Conservation (phyloP, 2,113 vertebrate species). For the Trachemys scripta region DNA sequence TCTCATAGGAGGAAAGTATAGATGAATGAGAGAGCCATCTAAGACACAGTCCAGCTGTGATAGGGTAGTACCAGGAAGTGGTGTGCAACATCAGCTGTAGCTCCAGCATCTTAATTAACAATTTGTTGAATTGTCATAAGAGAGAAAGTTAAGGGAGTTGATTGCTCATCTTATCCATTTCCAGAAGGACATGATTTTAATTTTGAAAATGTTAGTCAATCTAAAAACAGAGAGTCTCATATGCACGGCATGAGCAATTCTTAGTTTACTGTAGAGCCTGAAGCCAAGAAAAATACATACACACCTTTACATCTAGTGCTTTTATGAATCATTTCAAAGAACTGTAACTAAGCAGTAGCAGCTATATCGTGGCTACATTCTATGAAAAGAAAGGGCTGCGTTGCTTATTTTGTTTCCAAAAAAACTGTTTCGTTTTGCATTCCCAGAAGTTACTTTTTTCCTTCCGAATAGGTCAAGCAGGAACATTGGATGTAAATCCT, state of each 20-base stretch:
- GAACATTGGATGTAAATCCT: constrained; percentile 79
- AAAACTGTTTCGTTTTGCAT: constrained; percentile 67
- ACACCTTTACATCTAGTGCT: constrained; percentile 59
- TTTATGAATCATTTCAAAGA: constrained; percentile 61
- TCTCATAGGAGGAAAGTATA: not conserved
- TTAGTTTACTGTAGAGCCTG: constrained; percentile 51
- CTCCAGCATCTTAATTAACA: not conserved
- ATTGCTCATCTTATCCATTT: not conserved
- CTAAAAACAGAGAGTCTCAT: constrained; percentile 21
- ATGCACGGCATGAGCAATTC: constrained; percentile 15
- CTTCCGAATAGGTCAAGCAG: constrained; percentile 73
- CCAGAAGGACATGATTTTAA: constrained; percentile 52
- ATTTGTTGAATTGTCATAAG: constrained; percentile 35
- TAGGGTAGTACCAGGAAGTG: constrained; percentile 7
- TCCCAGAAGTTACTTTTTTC: constrained; percentile 76
- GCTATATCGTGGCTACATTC: constrained; percentile 55
- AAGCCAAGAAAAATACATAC: constrained; percentile 42
- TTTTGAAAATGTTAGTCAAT: constrained; percentile 48
- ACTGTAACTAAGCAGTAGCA: constrained; percentile 52
- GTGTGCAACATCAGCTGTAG: not conserved
- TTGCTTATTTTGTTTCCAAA: constrained; percentile 73
- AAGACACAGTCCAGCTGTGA: not conserved
- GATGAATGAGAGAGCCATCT: not conserved
- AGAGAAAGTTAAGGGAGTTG: not conserved
- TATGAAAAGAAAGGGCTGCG: constrained; percentile 62